Base-by-base conservation (phyloP, 2,113 vertebrate species). In the Ameiurus melas region DNA sequence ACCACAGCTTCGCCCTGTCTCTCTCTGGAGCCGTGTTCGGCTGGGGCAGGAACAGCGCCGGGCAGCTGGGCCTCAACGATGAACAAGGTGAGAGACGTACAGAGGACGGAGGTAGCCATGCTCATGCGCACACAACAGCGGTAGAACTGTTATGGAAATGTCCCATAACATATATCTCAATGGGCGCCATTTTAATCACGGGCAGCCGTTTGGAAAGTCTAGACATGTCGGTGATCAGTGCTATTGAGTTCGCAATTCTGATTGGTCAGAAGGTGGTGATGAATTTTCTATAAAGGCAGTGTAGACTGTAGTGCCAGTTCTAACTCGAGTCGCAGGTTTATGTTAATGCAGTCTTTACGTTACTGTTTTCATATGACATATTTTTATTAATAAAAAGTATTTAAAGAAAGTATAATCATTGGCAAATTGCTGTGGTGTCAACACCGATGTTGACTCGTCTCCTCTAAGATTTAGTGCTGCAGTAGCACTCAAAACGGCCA, bases 31-130 rank as follows among this genome's bases (percentile, higher is more conserved):
- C 96, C 0, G 94, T 98, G 25, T 99, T 96, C 60, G 97, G 96
- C 3, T 99, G 98, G 98, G 98, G 98, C 85, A 97, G 95, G 92
- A 99, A 99, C 80, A 80, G 92, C 86, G 96, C 92, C 22, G 98
- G 98, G 43, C 98, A 99, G 85, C 96, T 99, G 87, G 98, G 98
- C 75, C 95, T 98, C 0, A 96, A 97, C 93, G 96, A 99, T 88
- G 96, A 94, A 0, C 85, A 96, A 93, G 96, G 97, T 98, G 51
- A 84, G 66, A 53, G 83, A 55, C 2, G 0, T 1, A 30, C 5
- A n/a, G 43, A 27, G 17, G n/a, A 30, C 4, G 7, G 43, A n/a
- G 51, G 51, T 30, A 30, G 27, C 73, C 73, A 78, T 79, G 6
- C 12, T 30, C n/a, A n/a, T 30, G 25, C 47, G 14, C 43, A n/a